Conservation (phyloP, 1,140 invertebrate species). For the Drosophila sechellia region DNA sequence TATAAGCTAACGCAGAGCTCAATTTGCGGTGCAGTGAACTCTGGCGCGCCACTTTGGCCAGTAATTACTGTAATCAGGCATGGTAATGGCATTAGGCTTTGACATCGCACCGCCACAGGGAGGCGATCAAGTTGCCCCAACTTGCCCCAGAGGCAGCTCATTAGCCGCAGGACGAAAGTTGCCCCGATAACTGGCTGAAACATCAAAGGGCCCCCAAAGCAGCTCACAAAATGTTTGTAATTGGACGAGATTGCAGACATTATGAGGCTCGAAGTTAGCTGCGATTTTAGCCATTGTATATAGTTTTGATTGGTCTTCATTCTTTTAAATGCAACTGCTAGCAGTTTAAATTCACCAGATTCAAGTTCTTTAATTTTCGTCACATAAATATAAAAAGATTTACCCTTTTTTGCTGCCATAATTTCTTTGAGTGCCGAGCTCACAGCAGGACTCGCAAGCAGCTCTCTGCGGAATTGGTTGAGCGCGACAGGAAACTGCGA, state of each 20-base stretch:
- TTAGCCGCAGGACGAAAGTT: conserved; percentile 25
- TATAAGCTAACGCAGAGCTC: conserved; percentile 30
- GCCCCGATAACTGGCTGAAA: conserved; percentile 23
- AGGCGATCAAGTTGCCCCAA: conserved; percentile 16
- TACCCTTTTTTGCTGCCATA: conserved; percentile 6
- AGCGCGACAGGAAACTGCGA: conserved; percentile 30
- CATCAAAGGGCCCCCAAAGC: conserved; percentile 28
- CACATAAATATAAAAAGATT: not conserved
- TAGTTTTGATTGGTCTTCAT: no score
- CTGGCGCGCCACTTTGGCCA: conserved; percentile 40
- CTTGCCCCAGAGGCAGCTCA: conserved; percentile 6
- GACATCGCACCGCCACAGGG: conserved; percentile 23
- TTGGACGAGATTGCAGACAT: conserved; percentile 17
- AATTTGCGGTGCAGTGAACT: conserved; percentile 71
- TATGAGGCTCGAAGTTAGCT: not conserved
- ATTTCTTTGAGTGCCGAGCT: conserved; percentile 33
- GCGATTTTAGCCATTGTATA: not conserved
- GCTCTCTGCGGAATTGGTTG: conserved; percentile 42
- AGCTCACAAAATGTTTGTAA: conserved; percentile 15
- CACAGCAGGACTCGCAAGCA: conserved; percentile 9
- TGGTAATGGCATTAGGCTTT: conserved; percentile 43
- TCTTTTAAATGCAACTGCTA: not conserved
- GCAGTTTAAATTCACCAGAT: not conserved
- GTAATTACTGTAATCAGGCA: conserved; percentile 52
- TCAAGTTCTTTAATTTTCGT: not conserved